Base-by-base conservation (phyloP, 2,888 invertebrate genomes). In the Troides aeacus region DNA sequence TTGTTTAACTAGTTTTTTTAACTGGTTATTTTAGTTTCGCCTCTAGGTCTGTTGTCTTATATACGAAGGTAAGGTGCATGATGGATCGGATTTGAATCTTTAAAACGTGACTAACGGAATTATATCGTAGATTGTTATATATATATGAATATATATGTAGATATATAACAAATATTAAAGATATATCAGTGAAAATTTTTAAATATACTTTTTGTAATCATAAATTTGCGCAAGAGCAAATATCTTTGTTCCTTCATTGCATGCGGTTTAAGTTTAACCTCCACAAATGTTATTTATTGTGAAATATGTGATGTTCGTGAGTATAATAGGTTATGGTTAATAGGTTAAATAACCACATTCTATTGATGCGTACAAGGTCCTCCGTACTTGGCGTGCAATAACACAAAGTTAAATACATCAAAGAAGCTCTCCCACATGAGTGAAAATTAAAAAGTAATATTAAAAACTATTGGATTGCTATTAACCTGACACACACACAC, bases 331-430 rank as follows among this genome's bases (percentile, higher is more conserved):
- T 66, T 56, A 63, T 10, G 30, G 53, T 66, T 39, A 53, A 61
- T 66, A 61, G 66, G 53, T 61, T 50, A 58, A 18, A 60, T 21
- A 46, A 65, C 36, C 57, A 64, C 68, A 56, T 56, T 69, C 64
- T 53, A 53, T 36, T 64, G 63, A 60, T 39, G 56, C 24, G 15
- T 56, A 42, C 64, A 64, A 69, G 60, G 64, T 53, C 60, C 42
- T 56, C 42, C 23, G 53, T 58, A 60, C 50, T 58, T 68, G 30
- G 36, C 58, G n/a, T 50, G 21, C 17, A 39, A n/a, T 63, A 23
- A 50, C 42, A 46, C 24, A 15, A 12, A 12, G 23, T 62, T 15
- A 23, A 50, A 18, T 6, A n/a, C n/a, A 53, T n/a, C 53, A 53
- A 53, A 53, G 53, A n/a, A 1, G 53, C 6, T 5, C 30, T 30